phyloP scores from a whole-genome alignment of 2,888 invertebrate species.

The Mythimna pallens region DNA sequence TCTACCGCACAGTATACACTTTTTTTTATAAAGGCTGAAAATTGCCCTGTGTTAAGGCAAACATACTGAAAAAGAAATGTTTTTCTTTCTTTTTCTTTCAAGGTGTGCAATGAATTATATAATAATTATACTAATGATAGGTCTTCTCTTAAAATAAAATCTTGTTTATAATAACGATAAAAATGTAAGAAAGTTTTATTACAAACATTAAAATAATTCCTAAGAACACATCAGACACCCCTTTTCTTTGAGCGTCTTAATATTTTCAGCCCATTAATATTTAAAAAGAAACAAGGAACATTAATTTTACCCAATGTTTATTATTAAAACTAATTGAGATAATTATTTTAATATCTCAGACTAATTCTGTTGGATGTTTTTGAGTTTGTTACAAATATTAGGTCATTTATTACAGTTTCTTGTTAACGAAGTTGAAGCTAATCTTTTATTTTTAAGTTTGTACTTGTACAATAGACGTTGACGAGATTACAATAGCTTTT shows the following conservation, averaged over 20 bases:
- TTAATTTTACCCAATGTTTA: constrained; percentile 28
- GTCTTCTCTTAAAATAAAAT: too few species aligned
- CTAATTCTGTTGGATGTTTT: constrained; percentile 26
- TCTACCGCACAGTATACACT: too few species aligned
- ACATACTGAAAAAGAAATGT: too few species aligned
- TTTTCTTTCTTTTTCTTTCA: too few species aligned
- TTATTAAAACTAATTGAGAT: constrained; percentile 10
- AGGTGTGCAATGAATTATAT: not conserved
- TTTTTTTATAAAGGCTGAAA: too few species aligned
- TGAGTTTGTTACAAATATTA: constrained; percentile 29
- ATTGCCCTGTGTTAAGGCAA: too few species aligned
- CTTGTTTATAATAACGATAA: not conserved
- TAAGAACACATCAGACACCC: not conserved
- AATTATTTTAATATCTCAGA: constrained; percentile 33
- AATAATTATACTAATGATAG: too few species aligned
- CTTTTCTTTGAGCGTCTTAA: constrained; percentile 18
- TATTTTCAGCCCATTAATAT: constrained; percentile 16
- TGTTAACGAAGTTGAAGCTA: not conserved
- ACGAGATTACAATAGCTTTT: not conserved
- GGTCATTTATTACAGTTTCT: constrained; percentile 24
- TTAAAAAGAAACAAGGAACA: constrained; percentile 25
- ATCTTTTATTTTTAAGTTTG: not conserved
- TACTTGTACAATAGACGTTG: constrained; percentile 1
- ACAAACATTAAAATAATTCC: constrained; percentile 3
- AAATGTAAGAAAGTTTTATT: not conserved